Evolutionary conservation across 2,797 vertebrate species (phyloP), one percentile per base, ranked within the genome.

Genomic region (Coregonus sp.): DNA sequence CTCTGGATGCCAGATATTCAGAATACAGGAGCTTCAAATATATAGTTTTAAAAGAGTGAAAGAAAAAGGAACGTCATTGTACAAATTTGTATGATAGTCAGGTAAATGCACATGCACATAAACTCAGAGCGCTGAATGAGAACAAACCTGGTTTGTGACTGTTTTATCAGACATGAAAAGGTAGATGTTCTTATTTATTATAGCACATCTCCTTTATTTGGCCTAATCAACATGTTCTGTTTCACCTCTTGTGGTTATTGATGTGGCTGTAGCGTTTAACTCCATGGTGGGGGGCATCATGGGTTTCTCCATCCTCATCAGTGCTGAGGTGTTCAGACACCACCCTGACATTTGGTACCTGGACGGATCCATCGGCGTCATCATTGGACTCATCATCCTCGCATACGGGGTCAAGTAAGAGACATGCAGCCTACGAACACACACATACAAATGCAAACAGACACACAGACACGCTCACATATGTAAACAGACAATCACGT

Each of bases 241-340:
- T 31, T 33, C 33, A 12, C 20, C 63, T 33, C 63, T 7, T 66
- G 9, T 14, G 56, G 18, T 47, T 47, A 47, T 47, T 47, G 40
- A 12, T 66, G 25, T 66, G 99, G 98, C 79, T 89, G n/a, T 85
- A 99, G 98, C 95, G 73, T 99, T 99, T 88, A 99, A 99, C 92
- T 99, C 98, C 79, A 87, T 99, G 73, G 96, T 99, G 56, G 98
- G 98, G 1, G 96, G 96, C 0, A 86, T 98, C 82, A 97, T 99
- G 97, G 98, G 97, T 72, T 99, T 99, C 93, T 98, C 98, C 77
- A 99, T 99, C 83, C 95, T 99, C 9, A 93, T 99, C 75, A 99
- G 98, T 0, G 97, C 98, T 0, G 97, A 99, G 84, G 97, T 99
- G 70, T 99, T 96, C 88, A 96, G 96, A 88, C 95, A 99, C 76